Percentiles rank a stretch among this genome's conserved stretches.
Evolutionary conservation across 1,140 invertebrate genomes (phyloP).

Genomic region (Apis laboriosa): DNA sequence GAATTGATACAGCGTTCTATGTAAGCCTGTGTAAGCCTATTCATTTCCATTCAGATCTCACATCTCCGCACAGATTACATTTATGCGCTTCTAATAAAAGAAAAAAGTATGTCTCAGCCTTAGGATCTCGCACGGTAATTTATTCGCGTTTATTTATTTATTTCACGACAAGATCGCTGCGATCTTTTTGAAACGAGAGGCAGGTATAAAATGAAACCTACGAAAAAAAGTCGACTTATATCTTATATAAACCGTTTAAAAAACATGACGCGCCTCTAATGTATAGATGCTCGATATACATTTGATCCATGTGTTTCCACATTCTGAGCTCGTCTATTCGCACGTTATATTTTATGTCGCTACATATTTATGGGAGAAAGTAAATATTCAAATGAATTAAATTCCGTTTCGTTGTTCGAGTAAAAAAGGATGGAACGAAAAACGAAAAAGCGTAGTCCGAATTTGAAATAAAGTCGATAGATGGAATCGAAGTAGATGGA

Average conservation of each 20-base stretch:
- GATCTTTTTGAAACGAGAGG: constrained; percentile 1
- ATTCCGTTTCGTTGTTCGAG: background rate
- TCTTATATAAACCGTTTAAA: background rate
- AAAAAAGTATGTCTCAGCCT: background rate
- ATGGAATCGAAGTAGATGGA: too few species aligned
- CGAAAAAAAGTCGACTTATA: background rate
- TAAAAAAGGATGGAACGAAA: too few species aligned
- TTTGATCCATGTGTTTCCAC: background rate
- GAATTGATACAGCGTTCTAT: too few species aligned
- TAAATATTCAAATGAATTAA: constrained; percentile 1
- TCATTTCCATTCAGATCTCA: background rate
- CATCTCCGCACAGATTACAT: too few species aligned
- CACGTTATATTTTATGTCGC: background rate
- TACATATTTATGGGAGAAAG: background rate
- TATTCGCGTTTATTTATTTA: background rate
- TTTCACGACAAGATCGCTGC: too few species aligned
- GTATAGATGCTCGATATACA: background rate
- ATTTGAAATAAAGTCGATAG: too few species aligned
- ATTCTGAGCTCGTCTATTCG: background rate
- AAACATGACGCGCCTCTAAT: background rate
- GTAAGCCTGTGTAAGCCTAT: too few species aligned
- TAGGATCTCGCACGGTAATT: constrained; percentile 7
- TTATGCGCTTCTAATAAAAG: too few species aligned
- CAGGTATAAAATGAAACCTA: background rate
- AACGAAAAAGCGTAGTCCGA: background rate